Percentiles rank a stretch among this genome's conserved stretches.
These are phyloP conservation scores for Xyrichtys novacula DNA, from an alignment of 2,797 vertebrate species.

Conservation along the genomic window DNA sequence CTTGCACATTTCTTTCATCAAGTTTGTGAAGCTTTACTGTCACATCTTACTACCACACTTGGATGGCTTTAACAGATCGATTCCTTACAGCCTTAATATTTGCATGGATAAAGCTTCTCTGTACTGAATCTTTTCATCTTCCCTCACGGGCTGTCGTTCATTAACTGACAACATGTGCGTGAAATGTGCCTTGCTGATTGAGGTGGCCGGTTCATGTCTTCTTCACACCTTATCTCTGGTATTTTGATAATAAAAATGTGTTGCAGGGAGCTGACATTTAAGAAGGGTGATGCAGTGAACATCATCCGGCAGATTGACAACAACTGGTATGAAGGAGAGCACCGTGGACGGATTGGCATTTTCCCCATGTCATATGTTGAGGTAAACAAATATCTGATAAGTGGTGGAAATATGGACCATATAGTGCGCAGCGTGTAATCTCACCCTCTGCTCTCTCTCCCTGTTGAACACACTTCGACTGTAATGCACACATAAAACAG, in stretches of 20 bases:
- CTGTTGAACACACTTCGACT: constrained; percentile 6
- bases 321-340: constrained; percentile 99
- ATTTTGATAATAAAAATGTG: constrained; percentile 55
- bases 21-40: constrained; percentile 13
- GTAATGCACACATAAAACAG: constrained; percentile 69
- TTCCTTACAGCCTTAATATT: neutral
- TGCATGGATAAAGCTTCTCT: constrained; percentile 32
- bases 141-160: constrained; percentile 36
- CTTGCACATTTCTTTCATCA: neutral
- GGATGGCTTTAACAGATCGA: constrained; percentile 15
- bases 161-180: neutral
- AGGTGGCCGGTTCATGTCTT: neutral
- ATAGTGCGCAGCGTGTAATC: constrained; percentile 1
- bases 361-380: constrained; percentile 98
- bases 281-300: constrained; percentile 96
- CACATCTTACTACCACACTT: constrained; percentile 1
- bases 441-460: neutral
- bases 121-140: constrained; percentile 3
- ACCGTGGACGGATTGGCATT: constrained; percentile 93
- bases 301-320: constrained; percentile 98
- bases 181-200: neutral
- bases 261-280: constrained; percentile 97
- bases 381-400: constrained; percentile 76
- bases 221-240: neutral
- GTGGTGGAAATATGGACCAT: neutral